phyloP scores from a whole-genome alignment of 2,113 vertebrate genomes.

The Spea bombifrons region DNA sequence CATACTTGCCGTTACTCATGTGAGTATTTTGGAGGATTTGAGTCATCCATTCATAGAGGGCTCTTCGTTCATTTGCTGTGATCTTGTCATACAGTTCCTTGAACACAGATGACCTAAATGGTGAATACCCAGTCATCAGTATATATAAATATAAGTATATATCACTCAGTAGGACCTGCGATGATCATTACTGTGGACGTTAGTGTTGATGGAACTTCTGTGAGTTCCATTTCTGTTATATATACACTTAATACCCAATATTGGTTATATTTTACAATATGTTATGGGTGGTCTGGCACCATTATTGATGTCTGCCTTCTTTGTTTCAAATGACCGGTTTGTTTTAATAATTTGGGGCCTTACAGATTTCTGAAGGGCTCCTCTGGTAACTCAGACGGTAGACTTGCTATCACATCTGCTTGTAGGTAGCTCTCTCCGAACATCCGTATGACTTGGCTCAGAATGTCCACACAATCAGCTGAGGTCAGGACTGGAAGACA shows the following conservation, averaged over 20 bases:
- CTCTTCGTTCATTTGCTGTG: slow-evolving; percentile 61
- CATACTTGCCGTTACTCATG: slow-evolving; percentile 58
- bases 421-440: slow-evolving; percentile 65
- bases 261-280: no score
- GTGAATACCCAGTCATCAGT: no score
- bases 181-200: no score
- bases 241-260: no score
- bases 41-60: slow-evolving; percentile 73
- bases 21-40: slow-evolving; percentile 56
- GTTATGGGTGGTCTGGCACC: no score
- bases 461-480: slow-evolving; percentile 68
- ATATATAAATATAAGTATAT: no score
- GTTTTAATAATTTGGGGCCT: slow-evolving; percentile 42
- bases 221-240: no score
- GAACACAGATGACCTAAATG: slow-evolving; percentile 67
- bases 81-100: slow-evolving; percentile 73
- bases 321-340: no score
- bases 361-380: slow-evolving; percentile 76
- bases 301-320: no score
- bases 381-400: slow-evolving; percentile 60
- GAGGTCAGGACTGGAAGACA: slow-evolving; percentile 65
- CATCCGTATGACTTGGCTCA: slow-evolving; percentile 58
- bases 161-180: no score
- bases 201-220: no score
- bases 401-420: slow-evolving; percentile 53